Conservation (phyloP, 2,113 vertebrate genomes). For the Prunella himalayana region DNA sequence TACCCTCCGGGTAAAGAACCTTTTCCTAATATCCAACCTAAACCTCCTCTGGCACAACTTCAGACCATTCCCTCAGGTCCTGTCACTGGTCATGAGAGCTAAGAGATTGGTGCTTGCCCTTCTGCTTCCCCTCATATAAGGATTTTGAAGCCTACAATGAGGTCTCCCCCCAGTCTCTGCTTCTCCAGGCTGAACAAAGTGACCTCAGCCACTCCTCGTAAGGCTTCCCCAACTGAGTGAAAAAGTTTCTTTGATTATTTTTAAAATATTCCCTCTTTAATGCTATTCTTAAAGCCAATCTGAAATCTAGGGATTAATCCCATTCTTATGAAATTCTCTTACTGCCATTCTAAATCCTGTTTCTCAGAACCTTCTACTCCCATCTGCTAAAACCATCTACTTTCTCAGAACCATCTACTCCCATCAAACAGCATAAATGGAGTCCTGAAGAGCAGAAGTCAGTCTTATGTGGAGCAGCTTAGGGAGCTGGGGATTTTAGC, state of each 20-base stretch:
- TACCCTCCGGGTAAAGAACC: fast-evolving
- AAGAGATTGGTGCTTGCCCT: neutral
- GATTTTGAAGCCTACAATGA: neutral
- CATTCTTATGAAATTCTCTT: neutral
- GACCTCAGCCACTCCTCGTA: neutral
- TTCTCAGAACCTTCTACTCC: neutral
- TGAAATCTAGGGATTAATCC: neutral
- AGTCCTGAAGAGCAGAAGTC: neutral
- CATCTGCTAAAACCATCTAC: too few species aligned
- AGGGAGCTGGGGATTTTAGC: neutral
- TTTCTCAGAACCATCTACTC: neutral
- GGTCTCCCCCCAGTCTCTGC: neutral
- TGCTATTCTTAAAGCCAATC: neutral
- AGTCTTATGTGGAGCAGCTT: fast-evolving
- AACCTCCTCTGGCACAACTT: neutral
- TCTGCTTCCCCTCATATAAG: neutral
- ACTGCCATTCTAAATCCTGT: neutral
- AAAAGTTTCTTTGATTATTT: neutral
- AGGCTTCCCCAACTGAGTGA: neutral
- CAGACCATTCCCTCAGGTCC: neutral
- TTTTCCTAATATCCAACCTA: neutral
- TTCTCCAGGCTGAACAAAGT: neutral
- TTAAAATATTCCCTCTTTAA: neutral
- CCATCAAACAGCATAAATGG: neutral
- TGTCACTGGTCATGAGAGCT: neutral